These are phyloP conservation scores for Sebastiscus tertius DNA, from an alignment of 2,797 vertebrate genomes.

Conservation along the genomic window DNA sequence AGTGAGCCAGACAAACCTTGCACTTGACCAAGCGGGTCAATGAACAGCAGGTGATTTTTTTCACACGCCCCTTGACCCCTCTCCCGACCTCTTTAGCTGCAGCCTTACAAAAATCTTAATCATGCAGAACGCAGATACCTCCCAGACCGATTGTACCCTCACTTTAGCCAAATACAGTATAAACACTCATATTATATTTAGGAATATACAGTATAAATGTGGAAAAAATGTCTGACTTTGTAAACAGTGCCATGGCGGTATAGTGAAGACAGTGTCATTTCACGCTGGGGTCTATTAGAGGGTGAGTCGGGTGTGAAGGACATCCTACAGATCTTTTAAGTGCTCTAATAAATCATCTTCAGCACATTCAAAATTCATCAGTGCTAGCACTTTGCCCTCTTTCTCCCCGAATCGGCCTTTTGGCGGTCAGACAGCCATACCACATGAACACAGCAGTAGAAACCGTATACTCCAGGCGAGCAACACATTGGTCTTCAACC, in stretches of 20 bases:
- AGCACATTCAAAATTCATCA: slow-evolving; percentile 75
- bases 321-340: slow-evolving; percentile 73
- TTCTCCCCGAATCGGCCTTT: slow-evolving; percentile 34
- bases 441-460: slow-evolving; percentile 57
- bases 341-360: slow-evolving; percentile 77
- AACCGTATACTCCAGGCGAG: slow-evolving; percentile 46
- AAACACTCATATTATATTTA: neutral
- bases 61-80: slow-evolving; percentile 73
- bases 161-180: slow-evolving; percentile 23
- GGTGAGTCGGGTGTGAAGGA: slow-evolving; percentile 66
- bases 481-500: slow-evolving; percentile 63
- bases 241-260: slow-evolving; percentile 43
- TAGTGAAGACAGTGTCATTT: slow-evolving; percentile 53
- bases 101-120: slow-evolving; percentile 45
- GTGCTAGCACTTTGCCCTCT: slow-evolving; percentile 64
- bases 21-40: slow-evolving; percentile 58
- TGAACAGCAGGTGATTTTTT: slow-evolving; percentile 74
- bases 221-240: slow-evolving; percentile 30
- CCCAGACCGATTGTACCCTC: slow-evolving; percentile 11
- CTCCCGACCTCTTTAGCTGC: slow-evolving; percentile 46
- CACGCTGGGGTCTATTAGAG: slow-evolving; percentile 60
- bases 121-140: slow-evolving; percentile 47
- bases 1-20: neutral
- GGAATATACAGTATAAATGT: slow-evolving; percentile 10
- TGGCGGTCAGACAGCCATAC: slow-evolving; percentile 50